Evolutionary conservation across 2,113 vertebrate genomes (phyloP).

Genomic region (Erythrolamprus reginae): DNA sequence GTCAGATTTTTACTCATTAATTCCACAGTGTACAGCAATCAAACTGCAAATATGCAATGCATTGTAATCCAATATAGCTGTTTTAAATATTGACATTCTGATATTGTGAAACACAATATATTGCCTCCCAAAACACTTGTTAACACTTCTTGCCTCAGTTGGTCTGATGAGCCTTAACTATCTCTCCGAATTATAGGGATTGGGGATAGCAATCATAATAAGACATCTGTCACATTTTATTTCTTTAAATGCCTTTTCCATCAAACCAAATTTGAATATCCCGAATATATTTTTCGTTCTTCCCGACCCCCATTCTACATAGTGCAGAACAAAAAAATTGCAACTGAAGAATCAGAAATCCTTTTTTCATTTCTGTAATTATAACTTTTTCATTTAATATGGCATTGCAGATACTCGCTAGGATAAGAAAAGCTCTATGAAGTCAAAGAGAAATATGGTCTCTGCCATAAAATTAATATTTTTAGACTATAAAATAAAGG

Average conservation of each 20-base stretch:
- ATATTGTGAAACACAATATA: neutral
- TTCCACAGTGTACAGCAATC: accelerated
- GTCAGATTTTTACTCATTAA: neutral
- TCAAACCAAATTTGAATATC: constrained; percentile 11
- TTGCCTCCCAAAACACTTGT: neutral
- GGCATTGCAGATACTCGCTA: neutral
- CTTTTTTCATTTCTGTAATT: neutral
- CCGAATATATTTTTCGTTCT: neutral
- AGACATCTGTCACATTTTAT: neutral
- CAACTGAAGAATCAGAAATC: neutral
- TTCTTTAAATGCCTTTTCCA: neutral
- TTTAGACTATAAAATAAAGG: neutral
- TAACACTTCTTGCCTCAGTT: neutral
- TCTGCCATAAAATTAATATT: neutral
- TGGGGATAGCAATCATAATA: neutral
- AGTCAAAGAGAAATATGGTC: constrained; percentile 4
- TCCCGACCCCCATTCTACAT: neutral
- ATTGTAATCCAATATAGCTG: neutral
- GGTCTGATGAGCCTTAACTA: neutral
- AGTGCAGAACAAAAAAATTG: neutral
- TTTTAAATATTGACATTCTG: neutral
- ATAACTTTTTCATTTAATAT: neutral
- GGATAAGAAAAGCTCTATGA: constrained; percentile 9
- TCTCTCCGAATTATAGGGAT: neutral
- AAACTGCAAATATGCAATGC: neutral